Percentiles rank a stretch among this genome's conserved stretches.
phyloP scores from a whole-genome alignment of 2,113 vertebrate species.

The Octodon degus region DNA sequence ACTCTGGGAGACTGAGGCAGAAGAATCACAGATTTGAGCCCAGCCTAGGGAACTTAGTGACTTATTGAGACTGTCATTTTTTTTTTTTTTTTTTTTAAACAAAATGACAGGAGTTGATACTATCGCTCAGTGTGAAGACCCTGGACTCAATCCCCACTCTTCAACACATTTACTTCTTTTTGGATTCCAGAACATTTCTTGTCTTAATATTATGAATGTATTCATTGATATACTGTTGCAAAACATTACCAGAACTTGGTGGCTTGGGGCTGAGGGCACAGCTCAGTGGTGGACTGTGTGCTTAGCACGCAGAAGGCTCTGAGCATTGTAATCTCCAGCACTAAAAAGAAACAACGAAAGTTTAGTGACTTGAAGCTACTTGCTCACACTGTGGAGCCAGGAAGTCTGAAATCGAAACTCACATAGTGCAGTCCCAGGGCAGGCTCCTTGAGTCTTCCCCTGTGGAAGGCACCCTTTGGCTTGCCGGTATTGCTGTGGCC shows the following conservation, averaged over 20 bases:
- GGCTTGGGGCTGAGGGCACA: not conserved
- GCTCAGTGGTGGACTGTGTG: not conserved
- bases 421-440: not conserved
- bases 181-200: not conserved
- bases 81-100: not conserved
- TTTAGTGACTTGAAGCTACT: not conserved
- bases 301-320: not conserved
- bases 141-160: not conserved
- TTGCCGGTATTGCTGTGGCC: not conserved
- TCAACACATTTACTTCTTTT: not conserved
- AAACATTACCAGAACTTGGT: not conserved
- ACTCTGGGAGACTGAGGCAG: not conserved
- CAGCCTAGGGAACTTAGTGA: not conserved
- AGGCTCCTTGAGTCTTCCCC: not conserved
- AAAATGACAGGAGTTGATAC: not conserved
- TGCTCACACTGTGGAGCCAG: not conserved
- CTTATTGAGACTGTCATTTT: not conserved
- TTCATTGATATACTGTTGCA: not conserved
- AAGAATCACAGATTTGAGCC: not conserved
- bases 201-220: not conserved
- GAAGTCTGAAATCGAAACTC: not conserved
- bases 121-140: not conserved
- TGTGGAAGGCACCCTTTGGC: not conserved
- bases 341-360: not conserved
- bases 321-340: not conserved